Base-by-base conservation (phyloP, 2,888 invertebrate genomes). In the Notocelia uddmanniana region DNA sequence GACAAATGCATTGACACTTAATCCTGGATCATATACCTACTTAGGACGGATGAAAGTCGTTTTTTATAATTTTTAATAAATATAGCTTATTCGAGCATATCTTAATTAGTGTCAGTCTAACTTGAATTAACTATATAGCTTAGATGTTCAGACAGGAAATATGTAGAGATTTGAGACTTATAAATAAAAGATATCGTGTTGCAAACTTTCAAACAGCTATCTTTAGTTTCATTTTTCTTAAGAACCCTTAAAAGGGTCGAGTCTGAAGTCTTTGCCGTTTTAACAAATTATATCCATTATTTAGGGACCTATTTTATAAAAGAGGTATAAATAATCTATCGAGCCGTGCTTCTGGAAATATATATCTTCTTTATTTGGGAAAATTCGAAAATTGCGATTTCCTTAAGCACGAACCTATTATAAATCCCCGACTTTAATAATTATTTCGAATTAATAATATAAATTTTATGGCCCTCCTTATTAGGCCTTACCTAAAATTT, bases 211-310 rank as follows among this genome's bases (percentile, higher is more conserved):
- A 66, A 59, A 66, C n/a, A 54, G 59, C 59, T 52, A 63, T 69
- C 58, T 69, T 69, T 73, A 66, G 73, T 69, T 69, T 69, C n/a
- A 54, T 69, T 73, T 69, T 57, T 64, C 59, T 34, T 48, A 54
- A 69, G 55, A 26, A 23, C 52, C 48, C 69, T 73, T 54, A 21
- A 64, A 34, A 59, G 15, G 60, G 37, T 69, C 31, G 26, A 59
- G 45, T 45, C 50, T 26, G 58, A 52, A 59, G 52, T 45, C 41
- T 52, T 18, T 52, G 41, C 21, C 3, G 31, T 59, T n/a, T n/a
- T 41, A 41, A 64, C 50, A 52, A 58, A n/a, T 8, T 54, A 58
- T 66, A 66, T 58, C 15, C 58, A 50, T 37, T 18, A 45, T 18
- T 31, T 68, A 26, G 5, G 5, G 2, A 34, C 34, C 37, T 21